phyloP scores from a whole-genome alignment of 2,113 vertebrate genomes.

The Rousettus leschenaultii region DNA sequence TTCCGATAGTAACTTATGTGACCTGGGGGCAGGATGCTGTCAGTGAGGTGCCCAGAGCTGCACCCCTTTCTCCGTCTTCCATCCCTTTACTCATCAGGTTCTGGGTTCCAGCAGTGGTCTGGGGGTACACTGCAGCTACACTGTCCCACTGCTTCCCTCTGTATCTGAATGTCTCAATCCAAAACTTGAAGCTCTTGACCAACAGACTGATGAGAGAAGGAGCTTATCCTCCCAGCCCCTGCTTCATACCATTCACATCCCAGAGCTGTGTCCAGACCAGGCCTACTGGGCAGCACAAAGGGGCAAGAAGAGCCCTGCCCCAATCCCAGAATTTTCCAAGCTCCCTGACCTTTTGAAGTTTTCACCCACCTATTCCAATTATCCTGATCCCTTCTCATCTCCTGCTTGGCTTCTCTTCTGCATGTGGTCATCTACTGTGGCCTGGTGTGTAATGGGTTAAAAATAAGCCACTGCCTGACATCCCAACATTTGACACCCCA shows the following conservation, averaged over 20 bases:
- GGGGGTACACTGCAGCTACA: slow-evolving; percentile 12
- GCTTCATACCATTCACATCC: slow-evolving; percentile 45
- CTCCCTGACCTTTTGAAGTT: slow-evolving; percentile 31
- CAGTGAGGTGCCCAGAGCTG: slow-evolving; percentile 58
- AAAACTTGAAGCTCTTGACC: slow-evolving; percentile 83
- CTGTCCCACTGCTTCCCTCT: slow-evolving; percentile 49
- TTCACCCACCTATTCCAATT: slow-evolving; percentile 27
- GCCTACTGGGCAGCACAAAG: slow-evolving; percentile 51
- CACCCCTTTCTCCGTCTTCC: slow-evolving; percentile 18
- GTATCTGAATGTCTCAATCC: slow-evolving; percentile 81
- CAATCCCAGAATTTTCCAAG: slow-evolving; percentile 36
- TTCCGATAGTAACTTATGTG: slow-evolving; percentile 33
- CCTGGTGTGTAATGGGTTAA: slow-evolving; percentile 73
- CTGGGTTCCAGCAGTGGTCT: background rate
- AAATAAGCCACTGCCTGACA: slow-evolving; percentile 73
- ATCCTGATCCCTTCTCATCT: slow-evolving; percentile 41
- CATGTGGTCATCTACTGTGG: slow-evolving; percentile 75
- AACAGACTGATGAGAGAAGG: slow-evolving; percentile 58
- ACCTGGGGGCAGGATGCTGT: slow-evolving; percentile 39
- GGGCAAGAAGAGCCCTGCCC: slow-evolving; percentile 49
- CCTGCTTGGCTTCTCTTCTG: slow-evolving; percentile 77
- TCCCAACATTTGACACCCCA: slow-evolving; percentile 62
- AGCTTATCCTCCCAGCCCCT: slow-evolving; percentile 54
- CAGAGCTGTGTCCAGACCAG: slow-evolving; percentile 43
- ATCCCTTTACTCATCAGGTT: background rate